These are phyloP conservation scores for Magallana angulata DNA, from an alignment of 1,140 invertebrate species.

Conservation along the genomic window DNA sequence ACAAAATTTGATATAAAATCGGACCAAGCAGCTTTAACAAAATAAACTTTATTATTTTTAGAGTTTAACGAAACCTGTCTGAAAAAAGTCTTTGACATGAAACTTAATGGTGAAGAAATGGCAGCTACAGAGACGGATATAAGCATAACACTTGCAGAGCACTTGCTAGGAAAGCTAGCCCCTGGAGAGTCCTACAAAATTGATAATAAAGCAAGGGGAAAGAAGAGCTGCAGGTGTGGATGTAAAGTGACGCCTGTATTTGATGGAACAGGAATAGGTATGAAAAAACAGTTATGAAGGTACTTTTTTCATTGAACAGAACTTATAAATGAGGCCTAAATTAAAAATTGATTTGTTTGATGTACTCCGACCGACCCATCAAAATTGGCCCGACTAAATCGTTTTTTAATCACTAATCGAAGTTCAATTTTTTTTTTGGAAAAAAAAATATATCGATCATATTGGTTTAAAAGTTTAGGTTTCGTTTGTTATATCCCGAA, in stretches of 20 bases:
- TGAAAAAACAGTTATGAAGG: not conserved
- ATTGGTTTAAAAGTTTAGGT: no score
- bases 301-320: not conserved
- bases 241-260: not conserved
- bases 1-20: no score
- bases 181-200: not conserved
- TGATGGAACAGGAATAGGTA: not conserved
- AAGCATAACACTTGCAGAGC: constrained; percentile 3
- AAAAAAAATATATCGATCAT: no score
- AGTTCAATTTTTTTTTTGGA: no score
- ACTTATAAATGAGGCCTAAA: not conserved
- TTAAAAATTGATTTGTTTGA: no score
- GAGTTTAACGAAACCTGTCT: not conserved
- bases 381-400: no score
- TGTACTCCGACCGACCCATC: no score
- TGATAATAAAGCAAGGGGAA: not conserved
- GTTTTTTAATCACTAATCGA: no score
- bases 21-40: not conserved
- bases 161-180: not conserved
- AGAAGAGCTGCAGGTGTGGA: constrained; percentile 14
- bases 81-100: constrained; percentile 5
- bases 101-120: not conserved
- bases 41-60: not conserved
- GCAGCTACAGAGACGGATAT: constrained; percentile 9
- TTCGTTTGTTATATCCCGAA: no score